A percentile compares a stretch with the other conserved stretches of the same genome.
These are phyloP conservation scores for Oceanodroma leucorhoa DNA, from an alignment of 2,797 vertebrate species.

Conservation along the genomic window DNA sequence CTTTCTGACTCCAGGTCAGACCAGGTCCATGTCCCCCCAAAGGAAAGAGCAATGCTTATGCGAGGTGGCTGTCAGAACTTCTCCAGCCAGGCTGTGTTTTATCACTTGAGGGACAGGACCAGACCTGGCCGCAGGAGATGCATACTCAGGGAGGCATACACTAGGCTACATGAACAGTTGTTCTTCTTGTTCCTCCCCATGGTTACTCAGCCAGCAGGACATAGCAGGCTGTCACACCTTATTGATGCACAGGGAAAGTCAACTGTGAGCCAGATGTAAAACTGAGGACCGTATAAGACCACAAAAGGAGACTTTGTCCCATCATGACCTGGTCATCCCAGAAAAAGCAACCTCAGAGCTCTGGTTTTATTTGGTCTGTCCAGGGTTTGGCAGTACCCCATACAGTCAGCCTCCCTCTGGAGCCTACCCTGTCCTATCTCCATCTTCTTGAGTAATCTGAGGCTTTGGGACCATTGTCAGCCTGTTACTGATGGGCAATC, in stretches of 20 bases:
- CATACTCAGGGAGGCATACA: rapidly evolving
- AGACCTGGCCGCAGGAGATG: background rate
- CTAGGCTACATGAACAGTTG: background rate
- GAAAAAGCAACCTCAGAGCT: background rate
- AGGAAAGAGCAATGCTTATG: background rate
- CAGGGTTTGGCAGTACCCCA: background rate
- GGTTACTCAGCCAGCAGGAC: background rate
- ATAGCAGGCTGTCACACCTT: background rate
- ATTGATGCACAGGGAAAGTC: background rate
- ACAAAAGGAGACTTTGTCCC: background rate
- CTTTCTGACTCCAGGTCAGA: background rate
- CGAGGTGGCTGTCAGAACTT: background rate
- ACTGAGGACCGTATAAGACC: background rate
- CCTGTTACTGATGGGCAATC: background rate
- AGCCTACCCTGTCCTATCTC: background rate
- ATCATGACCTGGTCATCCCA: background rate
- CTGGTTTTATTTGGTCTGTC: background rate
- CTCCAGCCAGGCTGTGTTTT: background rate
- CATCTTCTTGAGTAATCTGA: background rate
- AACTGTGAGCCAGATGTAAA: background rate
- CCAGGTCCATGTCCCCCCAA: background rate
- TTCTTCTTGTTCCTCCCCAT: background rate
- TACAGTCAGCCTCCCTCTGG: background rate
- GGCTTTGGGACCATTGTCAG: background rate
- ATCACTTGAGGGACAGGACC: background rate